These are phyloP conservation scores for Colossoma macropomum DNA, from an alignment of 2,113 vertebrate species.

Conservation along the genomic window DNA sequence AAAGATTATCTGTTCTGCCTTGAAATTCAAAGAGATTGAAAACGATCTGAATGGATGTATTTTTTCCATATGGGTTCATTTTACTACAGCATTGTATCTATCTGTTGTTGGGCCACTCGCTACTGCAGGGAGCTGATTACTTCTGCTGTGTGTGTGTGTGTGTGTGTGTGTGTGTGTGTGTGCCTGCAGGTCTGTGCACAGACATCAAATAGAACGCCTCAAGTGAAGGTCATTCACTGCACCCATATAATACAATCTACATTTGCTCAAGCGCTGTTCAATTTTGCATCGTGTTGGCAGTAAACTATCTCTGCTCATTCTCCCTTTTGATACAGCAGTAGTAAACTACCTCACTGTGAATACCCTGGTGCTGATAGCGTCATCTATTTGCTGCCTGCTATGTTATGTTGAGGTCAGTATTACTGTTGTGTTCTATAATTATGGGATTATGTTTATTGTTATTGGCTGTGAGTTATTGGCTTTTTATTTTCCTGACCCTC, in stretches of 20 bases:
- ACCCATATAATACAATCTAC: conserved; percentile 17
- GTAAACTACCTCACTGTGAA: conserved; percentile 12
- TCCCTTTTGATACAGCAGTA: conserved; percentile 24
- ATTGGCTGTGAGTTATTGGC: conserved; percentile 33
- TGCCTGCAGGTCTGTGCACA: neutral
- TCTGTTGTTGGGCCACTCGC: neutral
- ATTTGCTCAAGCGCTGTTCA: neutral
- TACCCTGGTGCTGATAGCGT: conserved; percentile 1
- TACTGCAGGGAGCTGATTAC: neutral
- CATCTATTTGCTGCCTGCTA: conserved; percentile 24
- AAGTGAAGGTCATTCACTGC: conserved; percentile 17
- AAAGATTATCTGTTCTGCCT: too few species aligned
- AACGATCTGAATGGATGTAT: too few species aligned
- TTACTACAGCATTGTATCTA: too few species aligned
- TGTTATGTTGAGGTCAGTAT: neutral
- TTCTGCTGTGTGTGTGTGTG: conserved; percentile 4
- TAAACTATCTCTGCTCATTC: conserved; percentile 18
- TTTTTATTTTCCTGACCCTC: conserved; percentile 37
- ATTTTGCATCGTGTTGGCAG: conserved; percentile 3
- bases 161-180: conserved; percentile 2
- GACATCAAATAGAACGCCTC: neutral
- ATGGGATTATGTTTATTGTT: conserved; percentile 20
- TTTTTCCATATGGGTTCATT: too few species aligned
- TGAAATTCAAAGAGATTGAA: too few species aligned
- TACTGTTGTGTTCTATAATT: conserved; percentile 3